A percentile compares a stretch with the other conserved stretches of the same genome.
Evolutionary conservation across 2,113 vertebrate genomes (phyloP).

Genomic region (Zingel zingel): DNA sequence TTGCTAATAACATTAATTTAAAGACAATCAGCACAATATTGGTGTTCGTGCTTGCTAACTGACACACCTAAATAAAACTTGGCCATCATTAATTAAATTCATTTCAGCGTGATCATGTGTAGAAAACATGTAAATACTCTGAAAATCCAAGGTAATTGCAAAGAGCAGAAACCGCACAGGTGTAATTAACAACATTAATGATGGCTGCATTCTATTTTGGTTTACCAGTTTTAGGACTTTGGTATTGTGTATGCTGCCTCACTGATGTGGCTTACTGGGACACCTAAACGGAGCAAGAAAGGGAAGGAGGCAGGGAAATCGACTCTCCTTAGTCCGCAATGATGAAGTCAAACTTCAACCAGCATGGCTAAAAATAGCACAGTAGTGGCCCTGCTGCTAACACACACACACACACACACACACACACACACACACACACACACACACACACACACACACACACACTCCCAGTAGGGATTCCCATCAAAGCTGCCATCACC

Average conservation of each 20-base stretch:
- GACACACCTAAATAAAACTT: background rate
- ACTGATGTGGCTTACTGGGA: background rate
- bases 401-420: background rate
- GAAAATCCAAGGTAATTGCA: background rate
- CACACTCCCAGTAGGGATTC: conserved; percentile 56
- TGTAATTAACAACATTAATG: background rate
- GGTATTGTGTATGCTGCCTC: background rate
- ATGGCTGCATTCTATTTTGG: background rate
- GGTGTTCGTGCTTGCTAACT: background rate
- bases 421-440: conserved; percentile 26
- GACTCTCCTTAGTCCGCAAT: conserved; percentile 54
- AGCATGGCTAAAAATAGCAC: conserved; percentile 72
- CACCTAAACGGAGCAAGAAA: background rate
- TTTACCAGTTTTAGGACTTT: background rate
- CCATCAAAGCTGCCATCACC: conserved; percentile 74
- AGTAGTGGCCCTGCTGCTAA: conserved; percentile 29
- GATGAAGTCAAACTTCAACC: conserved; percentile 65
- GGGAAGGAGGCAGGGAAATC: conserved; percentile 31
- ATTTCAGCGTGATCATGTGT: background rate
- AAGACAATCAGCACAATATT: background rate
- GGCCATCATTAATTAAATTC: background rate
- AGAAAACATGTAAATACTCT: background rate
- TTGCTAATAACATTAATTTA: background rate
- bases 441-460: conserved; percentile 38
- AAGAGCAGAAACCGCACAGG: background rate